Base-by-base conservation (phyloP, 2,113 vertebrate genomes). In the Cynocephalus volans region DNA sequence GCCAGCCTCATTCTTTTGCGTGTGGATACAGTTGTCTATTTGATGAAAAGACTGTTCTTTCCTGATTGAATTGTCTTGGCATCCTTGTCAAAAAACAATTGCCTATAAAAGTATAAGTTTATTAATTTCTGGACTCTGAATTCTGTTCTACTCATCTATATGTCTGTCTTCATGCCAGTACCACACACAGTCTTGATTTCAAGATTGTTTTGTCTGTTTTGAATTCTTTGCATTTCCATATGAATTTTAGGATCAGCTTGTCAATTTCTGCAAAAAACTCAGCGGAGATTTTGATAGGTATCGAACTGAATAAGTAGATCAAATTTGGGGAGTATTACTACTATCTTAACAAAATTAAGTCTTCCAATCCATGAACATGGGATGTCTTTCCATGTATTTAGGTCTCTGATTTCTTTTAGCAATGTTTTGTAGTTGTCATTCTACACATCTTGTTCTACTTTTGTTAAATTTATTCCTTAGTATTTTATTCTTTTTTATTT, bases 191-290 rank as follows among this genome's bases (percentile, higher is more conserved):
- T 87, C 79, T 79, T 90, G 36, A 84, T 88, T 90, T 92, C 9
- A 87, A 94, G 79, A 52, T 90, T 80, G 6, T 90, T 90, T 83
- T 80, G 64, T 52, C 62, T 93, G 36, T 90, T 95, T 80, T 88
- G 48, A n/a, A 72, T 92, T 83, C 31, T 50, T 90, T 89, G 26
- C 18, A 83, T 96, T 97, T 97, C 69, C 9, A 8, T 93, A 26
- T 65, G 52, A 92, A 70, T 90, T 92, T 95, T 92, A 81, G 64
- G 70, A 92, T 90, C 83, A 82, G 3, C 23, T 90, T 79, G 18
- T 92, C n/a, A 77, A 17, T 90, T 92, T 94, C 70, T 95, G 5
- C 41, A 26, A 31, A 65, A 62, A 81, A 77, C 6, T 12, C 60
- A 87, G 26, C 33, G 93, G 69, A 52, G 54, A 36, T 95, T 96